Percentiles rank a stretch among this genome's conserved stretches.
These are phyloP conservation scores for Leucoptera coffeella DNA, from an alignment of 2,888 invertebrate species.

Conservation along the genomic window DNA sequence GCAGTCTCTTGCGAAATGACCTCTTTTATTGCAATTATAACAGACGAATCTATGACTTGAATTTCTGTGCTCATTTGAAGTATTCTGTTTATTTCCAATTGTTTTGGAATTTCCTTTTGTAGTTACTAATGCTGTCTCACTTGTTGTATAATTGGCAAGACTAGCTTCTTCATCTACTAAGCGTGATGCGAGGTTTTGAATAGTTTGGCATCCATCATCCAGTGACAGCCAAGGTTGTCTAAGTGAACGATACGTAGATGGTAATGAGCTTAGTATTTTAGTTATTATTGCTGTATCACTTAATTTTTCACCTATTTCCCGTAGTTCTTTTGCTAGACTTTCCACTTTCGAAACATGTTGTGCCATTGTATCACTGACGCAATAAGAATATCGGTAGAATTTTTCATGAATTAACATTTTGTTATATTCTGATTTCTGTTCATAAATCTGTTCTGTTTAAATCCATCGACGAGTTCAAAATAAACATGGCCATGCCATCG, in stretches of 20 bases:
- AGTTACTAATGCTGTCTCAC: conserved; percentile 7
- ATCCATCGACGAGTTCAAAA: conserved; percentile 7
- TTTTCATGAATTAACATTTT: conserved; percentile 9
- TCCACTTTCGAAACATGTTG: conserved; percentile 10
- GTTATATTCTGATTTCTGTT: conserved; percentile 7
- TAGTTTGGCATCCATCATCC: conserved; percentile 7
- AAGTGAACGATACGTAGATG: conserved; percentile 9
- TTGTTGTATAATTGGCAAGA: conserved; percentile 5
- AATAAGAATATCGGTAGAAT: conserved; percentile 10
- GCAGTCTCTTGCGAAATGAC: conserved; percentile 11
- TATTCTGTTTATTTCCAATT: neutral
- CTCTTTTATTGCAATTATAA: conserved; percentile 10
- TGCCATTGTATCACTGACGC: conserved; percentile 8
- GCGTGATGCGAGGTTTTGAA: conserved; percentile 9
- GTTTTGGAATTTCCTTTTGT: neutral
- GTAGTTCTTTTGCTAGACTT: conserved; percentile 9
- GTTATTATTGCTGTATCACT: conserved; percentile 11
- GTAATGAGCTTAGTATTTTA: conserved; percentile 11
- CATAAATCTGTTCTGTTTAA: conserved; percentile 8
- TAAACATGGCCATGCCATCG: conserved; percentile 7
- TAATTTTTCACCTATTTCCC: conserved; percentile 10
- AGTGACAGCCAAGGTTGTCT: conserved; percentile 11
- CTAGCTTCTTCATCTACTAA: conserved; percentile 8
- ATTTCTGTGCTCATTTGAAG: conserved; percentile 2
- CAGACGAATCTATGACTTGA: conserved; percentile 9